Conservation (phyloP, 2,113 vertebrate species). For the Tiliqua scincoides region DNA sequence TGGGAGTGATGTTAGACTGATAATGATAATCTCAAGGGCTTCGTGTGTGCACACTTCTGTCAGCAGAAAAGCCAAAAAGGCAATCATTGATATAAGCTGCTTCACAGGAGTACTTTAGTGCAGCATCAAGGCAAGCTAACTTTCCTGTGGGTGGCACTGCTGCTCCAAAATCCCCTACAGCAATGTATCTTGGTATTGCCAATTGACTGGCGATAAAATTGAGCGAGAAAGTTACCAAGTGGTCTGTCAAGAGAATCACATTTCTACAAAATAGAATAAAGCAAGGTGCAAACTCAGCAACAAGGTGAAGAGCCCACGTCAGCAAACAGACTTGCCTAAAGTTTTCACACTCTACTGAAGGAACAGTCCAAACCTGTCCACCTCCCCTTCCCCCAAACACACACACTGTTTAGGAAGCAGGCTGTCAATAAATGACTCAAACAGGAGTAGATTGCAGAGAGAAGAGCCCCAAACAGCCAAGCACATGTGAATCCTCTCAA, state of each 20-base stretch:
- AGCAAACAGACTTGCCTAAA: not conserved
- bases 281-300: not conserved
- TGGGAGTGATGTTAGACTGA: not conserved
- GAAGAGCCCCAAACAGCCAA: not conserved
- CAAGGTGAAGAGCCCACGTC: not conserved
- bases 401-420: too few relatives aligned
- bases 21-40: not conserved
- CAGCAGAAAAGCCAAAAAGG: not conserved
- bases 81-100: too few relatives aligned
- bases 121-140: not conserved
- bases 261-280: not conserved
- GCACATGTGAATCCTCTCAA: not conserved
- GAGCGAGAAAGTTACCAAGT: not conserved
- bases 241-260: not conserved
- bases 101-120: not conserved
- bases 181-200: not conserved
- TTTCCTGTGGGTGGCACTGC: slow-evolving; percentile 19
- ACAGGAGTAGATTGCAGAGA: too few relatives aligned
- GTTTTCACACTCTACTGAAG: not conserved
- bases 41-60: too few relatives aligned
- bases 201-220: not conserved
- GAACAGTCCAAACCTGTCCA: not conserved
- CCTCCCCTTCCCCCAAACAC: not conserved
- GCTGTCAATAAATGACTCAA: too few relatives aligned
- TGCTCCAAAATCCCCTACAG: not conserved